Base-by-base conservation (phyloP, 2,888 invertebrate genomes). In the Hermaeophaga mercurialis region DNA sequence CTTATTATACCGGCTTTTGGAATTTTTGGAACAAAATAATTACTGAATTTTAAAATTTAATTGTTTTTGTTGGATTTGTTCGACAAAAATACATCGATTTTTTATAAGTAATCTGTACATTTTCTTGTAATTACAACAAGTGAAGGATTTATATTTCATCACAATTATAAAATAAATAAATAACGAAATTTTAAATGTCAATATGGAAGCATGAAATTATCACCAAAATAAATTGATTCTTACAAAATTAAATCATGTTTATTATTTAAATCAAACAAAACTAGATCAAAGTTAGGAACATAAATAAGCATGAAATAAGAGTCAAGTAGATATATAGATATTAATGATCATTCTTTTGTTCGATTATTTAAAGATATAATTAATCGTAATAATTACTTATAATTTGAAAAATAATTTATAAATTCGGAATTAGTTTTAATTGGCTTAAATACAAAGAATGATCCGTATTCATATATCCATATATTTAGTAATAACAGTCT, bases 151-250 rank as follows among this genome's bases (percentile, higher is more conserved):
- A 39, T 8, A 9, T 28, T 31, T 19, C 18, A 39, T 39, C 39
- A 39, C 39, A 39, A 39, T 38, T 38, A 17, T 39, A 39, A 39
- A 39, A 49, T 39, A 39, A 49, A 39, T 49, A 39, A 49, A 49
- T 49, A 26, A 49, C 19, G 17, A n/a, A 31, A 34, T 31, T 46
- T 19, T 11, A 49, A 39, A 17, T 9, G 49, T 49, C 39, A 49
- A 24, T 17, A 14, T 64, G 63, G 64, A 66, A 64, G 63, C 67
- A 67, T 67, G 41, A 67, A 68, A 66, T 63, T 68, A 69, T 69
- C 70, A 70, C 68, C 58, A 58, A 65, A 52, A 58, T 41, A 28
- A 60, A 50, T 49, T 60, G 56, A 56, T 56, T 58, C 55, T 48
- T 48, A 38, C 8, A 34, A 11, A 48, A 48, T 48, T 9, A 15